Conservation (phyloP, 2,113 vertebrate species). For the Eptesicus fuscus region DNA sequence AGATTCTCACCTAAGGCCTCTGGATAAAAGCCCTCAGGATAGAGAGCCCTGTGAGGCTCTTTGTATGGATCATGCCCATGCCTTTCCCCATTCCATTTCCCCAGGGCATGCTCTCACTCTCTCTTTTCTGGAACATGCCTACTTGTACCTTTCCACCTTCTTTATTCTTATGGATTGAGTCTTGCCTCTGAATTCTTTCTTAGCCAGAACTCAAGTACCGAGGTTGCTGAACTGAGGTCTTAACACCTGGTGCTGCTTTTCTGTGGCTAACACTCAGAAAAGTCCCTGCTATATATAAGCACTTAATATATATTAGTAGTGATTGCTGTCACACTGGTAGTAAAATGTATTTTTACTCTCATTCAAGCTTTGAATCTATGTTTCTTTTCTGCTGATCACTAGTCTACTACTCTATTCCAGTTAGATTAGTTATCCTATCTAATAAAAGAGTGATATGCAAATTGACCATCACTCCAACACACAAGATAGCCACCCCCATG, state of each 20-base stretch:
- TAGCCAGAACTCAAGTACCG: too few species aligned
- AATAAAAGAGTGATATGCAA: too few species aligned
- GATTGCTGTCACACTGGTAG: neutral
- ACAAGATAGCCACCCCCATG: too few species aligned
- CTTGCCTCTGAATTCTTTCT: neutral
- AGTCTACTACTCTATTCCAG: neutral
- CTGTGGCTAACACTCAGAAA: neutral
- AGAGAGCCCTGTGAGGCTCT: neutral
- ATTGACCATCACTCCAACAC: too few species aligned
- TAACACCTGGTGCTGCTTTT: neutral
- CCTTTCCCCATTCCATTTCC: neutral
- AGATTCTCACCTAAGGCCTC: neutral
- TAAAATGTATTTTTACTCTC: neutral
- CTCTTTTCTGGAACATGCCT: neutral
- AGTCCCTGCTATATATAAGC: neutral
- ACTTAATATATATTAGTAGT: neutral
- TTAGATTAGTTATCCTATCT: neutral
- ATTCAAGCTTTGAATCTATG: neutral
- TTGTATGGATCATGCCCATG: neutral
- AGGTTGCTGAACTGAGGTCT: too few species aligned
- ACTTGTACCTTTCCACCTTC: neutral
- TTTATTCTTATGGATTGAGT: neutral
- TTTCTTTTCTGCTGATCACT: neutral
- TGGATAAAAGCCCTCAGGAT: neutral
- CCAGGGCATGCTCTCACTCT: neutral